Percentiles rank a stretch among this genome's conserved stretches.
Conservation (phyloP, 2,797 vertebrate genomes). For the Sebastes glaucus region DNA sequence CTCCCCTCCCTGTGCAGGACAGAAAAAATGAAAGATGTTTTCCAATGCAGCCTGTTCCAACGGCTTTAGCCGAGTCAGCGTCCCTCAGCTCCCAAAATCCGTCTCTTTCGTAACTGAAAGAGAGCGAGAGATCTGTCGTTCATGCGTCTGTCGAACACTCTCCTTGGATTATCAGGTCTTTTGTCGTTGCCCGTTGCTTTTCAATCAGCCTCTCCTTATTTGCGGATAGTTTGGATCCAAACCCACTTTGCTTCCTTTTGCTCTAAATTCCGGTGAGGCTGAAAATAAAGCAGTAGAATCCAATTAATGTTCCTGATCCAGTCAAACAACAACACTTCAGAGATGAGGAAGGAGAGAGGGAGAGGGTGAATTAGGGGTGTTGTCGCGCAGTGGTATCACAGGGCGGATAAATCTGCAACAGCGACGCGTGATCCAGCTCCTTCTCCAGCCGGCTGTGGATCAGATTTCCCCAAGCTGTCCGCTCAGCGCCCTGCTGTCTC, state of each 20-base stretch:
- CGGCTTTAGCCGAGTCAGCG: slow-evolving; percentile 60
- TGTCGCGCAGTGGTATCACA: slow-evolving; percentile 64
- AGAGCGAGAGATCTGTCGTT: slow-evolving; percentile 6
- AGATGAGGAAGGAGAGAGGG: slow-evolving; percentile 14
- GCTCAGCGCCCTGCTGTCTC: slow-evolving; percentile 68
- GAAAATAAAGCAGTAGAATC: slow-evolving; percentile 53
- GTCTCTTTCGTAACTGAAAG: slow-evolving; percentile 35
- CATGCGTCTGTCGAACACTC: slow-evolving; percentile 23
- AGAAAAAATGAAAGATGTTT: slow-evolving; percentile 9
- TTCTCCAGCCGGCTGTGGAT: slow-evolving; percentile 65
- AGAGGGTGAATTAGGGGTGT: slow-evolving; percentile 57
- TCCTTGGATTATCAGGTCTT: slow-evolving; percentile 18
- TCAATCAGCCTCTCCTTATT: slow-evolving; percentile 19
- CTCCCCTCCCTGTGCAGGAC: slow-evolving; percentile 50
- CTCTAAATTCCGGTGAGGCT: slow-evolving; percentile 41
- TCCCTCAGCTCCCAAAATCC: slow-evolving; percentile 35
- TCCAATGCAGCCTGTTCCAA: slow-evolving; percentile 26
- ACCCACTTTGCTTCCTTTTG: slow-evolving; percentile 40
- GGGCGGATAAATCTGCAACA: slow-evolving; percentile 73
- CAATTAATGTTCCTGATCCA: slow-evolving; percentile 35
- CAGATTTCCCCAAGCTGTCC: slow-evolving; percentile 76
- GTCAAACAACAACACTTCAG: slow-evolving; percentile 36
- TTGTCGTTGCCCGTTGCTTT: slow-evolving; percentile 20
- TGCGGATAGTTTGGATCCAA: not conserved
- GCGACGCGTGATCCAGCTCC: slow-evolving; percentile 68